Base-by-base conservation (phyloP, 2,888 invertebrate species). In the Bellardia bayeri region DNA sequence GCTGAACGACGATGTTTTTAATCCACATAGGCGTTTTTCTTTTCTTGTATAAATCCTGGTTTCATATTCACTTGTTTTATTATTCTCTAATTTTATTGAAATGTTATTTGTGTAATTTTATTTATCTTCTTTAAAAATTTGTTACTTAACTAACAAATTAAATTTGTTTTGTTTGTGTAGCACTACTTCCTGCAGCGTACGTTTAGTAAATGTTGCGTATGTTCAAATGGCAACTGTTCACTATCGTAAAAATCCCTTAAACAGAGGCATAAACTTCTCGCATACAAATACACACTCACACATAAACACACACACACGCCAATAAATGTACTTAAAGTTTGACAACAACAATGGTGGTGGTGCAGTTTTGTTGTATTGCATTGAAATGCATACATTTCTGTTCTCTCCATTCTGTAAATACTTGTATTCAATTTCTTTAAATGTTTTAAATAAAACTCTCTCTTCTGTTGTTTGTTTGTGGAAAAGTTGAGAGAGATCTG, bases 121-220 rank as follows among this genome's bases (percentile, higher is more conserved):
- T 68, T 40, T 54, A 51, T 54, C 69, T 69, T 58, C n/a, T 66
- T 54, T 14, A 14, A 40, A 33, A 56, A 23, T 51, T 23, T 30
- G 45, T 11, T 63, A 58, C 58, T 66, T 40, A 49, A 76, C 56
- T 49, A 79, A 81, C 85, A 85, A 80, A 85, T 75, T 81, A n/a
- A 81, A 81, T 81, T 75, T 75, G 75, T 85, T 69, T 71, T 79
- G 45, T 88, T 82, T 69, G 75, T 86, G 82, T 82, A 82, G 91
- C 91, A 91, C 91, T 87, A 85, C 89, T 92, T 92, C 91, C 92
- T 91, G 91, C 92, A 88, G 92, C 91, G 92, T 90, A 91, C 92
- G 89, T 88, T 92, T 92, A 89, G 91, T 91, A 91, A 92, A 92
- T 92, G 92, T 91, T 92, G 91, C 91, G 89, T 90, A 89, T 91